Conservation (phyloP, 2,113 vertebrate species). For the Solea senegalensis region DNA sequence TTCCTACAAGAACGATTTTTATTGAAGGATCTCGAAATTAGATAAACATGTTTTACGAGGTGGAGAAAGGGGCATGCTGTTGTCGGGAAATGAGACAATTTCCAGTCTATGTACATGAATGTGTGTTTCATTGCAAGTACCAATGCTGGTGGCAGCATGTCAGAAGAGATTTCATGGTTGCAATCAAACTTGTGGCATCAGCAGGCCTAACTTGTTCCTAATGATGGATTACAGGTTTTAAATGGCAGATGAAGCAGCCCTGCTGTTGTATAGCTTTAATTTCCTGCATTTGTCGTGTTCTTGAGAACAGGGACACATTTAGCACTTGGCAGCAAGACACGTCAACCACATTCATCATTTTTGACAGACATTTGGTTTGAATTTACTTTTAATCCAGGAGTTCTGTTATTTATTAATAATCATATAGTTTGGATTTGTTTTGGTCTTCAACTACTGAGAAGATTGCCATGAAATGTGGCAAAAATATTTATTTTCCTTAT, state of each 20-base stretch:
- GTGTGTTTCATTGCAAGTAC: constrained; percentile 21
- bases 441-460: too few species aligned
- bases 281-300: constrained; percentile 32
- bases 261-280: constrained; percentile 39
- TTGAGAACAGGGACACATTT: constrained; percentile 37
- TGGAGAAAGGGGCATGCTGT: constrained; percentile 16
- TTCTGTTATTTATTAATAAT: too few species aligned
- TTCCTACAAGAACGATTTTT: constrained; percentile 55
- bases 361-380: too few species aligned
- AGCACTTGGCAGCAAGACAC: constrained; percentile 1
- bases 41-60: constrained; percentile 72
- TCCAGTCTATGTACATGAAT: neutral
- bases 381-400: too few species aligned
- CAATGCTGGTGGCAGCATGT: constrained; percentile 33
- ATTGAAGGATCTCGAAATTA: constrained; percentile 53
- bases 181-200: constrained; percentile 14
- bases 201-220: constrained; percentile 36
- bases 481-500: too few species aligned
- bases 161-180: constrained; percentile 39
- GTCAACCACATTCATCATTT: neutral
- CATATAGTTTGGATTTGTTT: too few species aligned
- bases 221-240: constrained; percentile 57
- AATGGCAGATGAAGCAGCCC: constrained; percentile 42
- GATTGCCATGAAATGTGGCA: too few species aligned
- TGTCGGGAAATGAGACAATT: constrained; percentile 52